A percentile compares a stretch with the other conserved stretches of the same genome.
Evolutionary conservation across 2,113 vertebrate genomes (phyloP).

Genomic region (Tetraodon nigroviridis): DNA sequence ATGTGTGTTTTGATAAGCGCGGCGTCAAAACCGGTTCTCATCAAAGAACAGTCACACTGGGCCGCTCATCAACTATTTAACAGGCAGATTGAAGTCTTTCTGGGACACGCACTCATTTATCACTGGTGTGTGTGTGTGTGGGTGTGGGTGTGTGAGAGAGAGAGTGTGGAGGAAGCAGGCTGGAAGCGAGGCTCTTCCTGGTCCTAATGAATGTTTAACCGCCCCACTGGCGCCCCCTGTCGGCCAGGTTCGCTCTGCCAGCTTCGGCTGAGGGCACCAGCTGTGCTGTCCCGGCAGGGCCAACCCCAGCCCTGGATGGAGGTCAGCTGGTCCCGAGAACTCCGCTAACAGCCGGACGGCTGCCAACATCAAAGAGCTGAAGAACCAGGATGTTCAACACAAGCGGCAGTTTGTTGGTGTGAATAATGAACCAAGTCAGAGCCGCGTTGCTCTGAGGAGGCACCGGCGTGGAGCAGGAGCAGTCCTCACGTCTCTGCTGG

Average conservation of each 20-base stretch:
- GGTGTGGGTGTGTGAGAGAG: slow-evolving; percentile 19
- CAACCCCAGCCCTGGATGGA: too few species aligned
- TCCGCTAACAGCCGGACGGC: too few species aligned
- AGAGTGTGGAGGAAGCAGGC: neutral
- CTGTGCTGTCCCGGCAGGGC: too few species aligned
- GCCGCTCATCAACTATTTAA: slow-evolving; percentile 70
- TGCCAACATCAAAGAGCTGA: neutral
- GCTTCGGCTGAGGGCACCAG: too few species aligned
- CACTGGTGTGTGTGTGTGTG: slow-evolving; percentile 21
- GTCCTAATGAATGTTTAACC: too few species aligned
- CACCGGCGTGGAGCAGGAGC: too few species aligned
- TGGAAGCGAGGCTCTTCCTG: slow-evolving; percentile 15
- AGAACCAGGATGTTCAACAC: too few species aligned
- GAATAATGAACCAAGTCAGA: neutral
- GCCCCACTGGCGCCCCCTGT: too few species aligned
- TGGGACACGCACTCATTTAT: slow-evolving; percentile 58
- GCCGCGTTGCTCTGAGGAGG: neutral
- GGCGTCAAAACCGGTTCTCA: slow-evolving; percentile 59
- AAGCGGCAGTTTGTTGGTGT: neutral
- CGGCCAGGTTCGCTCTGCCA: too few species aligned
- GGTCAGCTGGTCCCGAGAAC: too few species aligned
- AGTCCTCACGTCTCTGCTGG: neutral
- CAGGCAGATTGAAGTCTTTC: slow-evolving; percentile 63
- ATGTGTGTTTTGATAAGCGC: slow-evolving; percentile 62
- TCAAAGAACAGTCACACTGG: slow-evolving; percentile 45